Conservation (phyloP, 2,888 invertebrate species). For the Halictus quadricinctus region DNA sequence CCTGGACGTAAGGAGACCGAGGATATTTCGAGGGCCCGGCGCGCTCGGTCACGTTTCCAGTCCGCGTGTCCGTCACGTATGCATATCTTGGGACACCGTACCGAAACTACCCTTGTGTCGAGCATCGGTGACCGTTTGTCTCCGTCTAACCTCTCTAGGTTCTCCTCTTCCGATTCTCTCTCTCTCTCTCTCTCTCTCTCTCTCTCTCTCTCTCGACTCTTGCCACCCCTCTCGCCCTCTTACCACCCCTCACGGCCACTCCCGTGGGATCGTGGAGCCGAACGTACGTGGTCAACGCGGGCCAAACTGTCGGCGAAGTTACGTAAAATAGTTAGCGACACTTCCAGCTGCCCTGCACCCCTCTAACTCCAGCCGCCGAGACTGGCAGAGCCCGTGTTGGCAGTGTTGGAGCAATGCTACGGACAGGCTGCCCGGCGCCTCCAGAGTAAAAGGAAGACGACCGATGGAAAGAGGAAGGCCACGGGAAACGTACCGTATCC, state of each 20-base stretch:
- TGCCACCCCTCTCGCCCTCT: conserved; percentile 51
- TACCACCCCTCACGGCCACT: conserved; percentile 62
- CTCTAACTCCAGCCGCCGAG: conserved; percentile 48
- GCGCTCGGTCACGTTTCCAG: conserved; percentile 67
- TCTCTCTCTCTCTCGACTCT: conserved; percentile 52
- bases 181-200: conserved; percentile 21
- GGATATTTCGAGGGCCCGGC: conserved; percentile 60
- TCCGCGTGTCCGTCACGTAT: conserved; percentile 81
- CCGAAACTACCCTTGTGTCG: conserved; percentile 73
- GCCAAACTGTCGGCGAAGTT: conserved; percentile 82
- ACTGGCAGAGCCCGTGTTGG: conserved; percentile 36
- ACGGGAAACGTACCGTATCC: conserved; percentile 65
- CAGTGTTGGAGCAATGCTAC: conserved; percentile 55
- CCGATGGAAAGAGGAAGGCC: conserved; percentile 56
- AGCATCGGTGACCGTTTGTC: conserved; percentile 59
- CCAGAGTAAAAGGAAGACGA: conserved; percentile 67
- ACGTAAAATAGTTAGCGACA: conserved; percentile 83
- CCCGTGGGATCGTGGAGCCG: conserved; percentile 79
- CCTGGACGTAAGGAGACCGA: conserved; percentile 48
- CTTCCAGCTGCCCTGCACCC: conserved; percentile 74
- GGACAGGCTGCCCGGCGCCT: conserved; percentile 65
- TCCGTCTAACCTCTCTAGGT: conserved; percentile 38
- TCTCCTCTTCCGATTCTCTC: conserved; percentile 12
- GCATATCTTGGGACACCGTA: conserved; percentile 82
- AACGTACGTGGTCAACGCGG: conserved; percentile 82